Evolutionary conservation across 2,113 vertebrate species (phyloP).

Genomic region (Mustelus asterias): DNA sequence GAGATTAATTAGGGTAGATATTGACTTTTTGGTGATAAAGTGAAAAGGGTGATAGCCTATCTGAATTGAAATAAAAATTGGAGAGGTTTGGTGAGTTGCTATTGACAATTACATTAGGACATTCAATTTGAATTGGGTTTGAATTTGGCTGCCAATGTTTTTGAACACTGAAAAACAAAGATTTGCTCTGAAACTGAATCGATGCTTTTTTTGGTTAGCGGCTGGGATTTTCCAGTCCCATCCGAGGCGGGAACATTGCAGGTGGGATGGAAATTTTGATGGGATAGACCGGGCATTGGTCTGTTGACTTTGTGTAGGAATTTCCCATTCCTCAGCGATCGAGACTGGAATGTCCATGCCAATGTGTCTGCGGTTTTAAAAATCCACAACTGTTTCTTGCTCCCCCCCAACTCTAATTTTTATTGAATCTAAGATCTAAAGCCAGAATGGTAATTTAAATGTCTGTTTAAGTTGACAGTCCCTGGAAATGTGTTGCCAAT

Average conservation of each 20-base stretch:
- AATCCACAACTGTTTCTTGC: not conserved
- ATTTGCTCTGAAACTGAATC: not conserved
- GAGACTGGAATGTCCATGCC: too few species aligned
- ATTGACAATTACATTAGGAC: not conserved
- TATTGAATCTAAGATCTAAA: not conserved
- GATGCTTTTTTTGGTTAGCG: not conserved
- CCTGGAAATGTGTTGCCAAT: not conserved
- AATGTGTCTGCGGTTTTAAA: too few species aligned
- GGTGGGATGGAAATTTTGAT: too few species aligned
- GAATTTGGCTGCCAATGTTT: not conserved
- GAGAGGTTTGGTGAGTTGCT: not conserved
- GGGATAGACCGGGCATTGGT: too few species aligned
- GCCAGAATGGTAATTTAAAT: not conserved
- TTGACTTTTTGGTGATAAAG: not conserved
- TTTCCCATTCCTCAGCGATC: too few species aligned
- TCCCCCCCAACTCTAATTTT: not conserved
- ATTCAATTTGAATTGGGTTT: not conserved
- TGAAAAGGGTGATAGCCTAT: not conserved
- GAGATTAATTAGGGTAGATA: not conserved
- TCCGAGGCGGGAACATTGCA: too few species aligned
- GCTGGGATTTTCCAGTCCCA: too few species aligned
- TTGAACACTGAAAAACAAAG: not conserved
- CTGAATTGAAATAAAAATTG: not conserved
- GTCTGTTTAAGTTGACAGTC: not conserved
- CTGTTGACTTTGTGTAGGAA: too few species aligned